Percentiles rank a stretch among this genome's conserved stretches.
Conservation (phyloP, 2,888 invertebrate species). For the Carterocephalus palaemon region DNA sequence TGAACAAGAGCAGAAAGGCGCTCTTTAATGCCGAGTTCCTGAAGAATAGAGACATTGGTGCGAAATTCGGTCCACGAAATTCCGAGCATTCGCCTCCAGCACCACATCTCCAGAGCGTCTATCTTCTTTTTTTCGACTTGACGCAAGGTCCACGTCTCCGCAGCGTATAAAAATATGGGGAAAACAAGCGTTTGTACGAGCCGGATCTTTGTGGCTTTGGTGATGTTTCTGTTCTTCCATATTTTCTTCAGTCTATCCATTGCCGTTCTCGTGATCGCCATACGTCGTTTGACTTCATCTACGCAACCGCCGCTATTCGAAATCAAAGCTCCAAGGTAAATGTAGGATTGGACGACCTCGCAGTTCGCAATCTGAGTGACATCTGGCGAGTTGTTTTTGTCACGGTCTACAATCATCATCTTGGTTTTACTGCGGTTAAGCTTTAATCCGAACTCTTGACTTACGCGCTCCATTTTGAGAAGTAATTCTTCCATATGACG, state of each 20-base stretch:
- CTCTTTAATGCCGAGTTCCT: too few species aligned
- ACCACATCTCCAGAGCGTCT: background rate
- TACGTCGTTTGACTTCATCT: background rate
- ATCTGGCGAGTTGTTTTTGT: slow-evolving; percentile 15
- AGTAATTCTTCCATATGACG: slow-evolving; percentile 3
- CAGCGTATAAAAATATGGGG: too few species aligned
- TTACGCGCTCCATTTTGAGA: slow-evolving; percentile 2
- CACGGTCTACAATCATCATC: slow-evolving; percentile 26
- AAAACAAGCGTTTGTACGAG: background rate
- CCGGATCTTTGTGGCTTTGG: background rate
- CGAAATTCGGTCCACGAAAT: too few species aligned
- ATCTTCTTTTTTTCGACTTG: background rate
- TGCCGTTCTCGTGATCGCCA: background rate
- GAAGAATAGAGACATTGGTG: too few species aligned
- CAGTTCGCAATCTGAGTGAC: too few species aligned
- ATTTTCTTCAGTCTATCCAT: background rate
- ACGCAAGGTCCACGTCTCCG: background rate
- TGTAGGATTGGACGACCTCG: too few species aligned
- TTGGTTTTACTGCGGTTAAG: slow-evolving; percentile 24
- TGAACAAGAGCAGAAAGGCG: too few species aligned
- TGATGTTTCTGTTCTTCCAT: background rate
- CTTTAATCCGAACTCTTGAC: slow-evolving; percentile 2
- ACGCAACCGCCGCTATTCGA: too few species aligned
- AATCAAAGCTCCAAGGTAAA: too few species aligned
- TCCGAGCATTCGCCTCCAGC: background rate